These are phyloP conservation scores for Caracal caracal DNA, from an alignment of 2,113 vertebrate genomes.

Conservation along the genomic window DNA sequence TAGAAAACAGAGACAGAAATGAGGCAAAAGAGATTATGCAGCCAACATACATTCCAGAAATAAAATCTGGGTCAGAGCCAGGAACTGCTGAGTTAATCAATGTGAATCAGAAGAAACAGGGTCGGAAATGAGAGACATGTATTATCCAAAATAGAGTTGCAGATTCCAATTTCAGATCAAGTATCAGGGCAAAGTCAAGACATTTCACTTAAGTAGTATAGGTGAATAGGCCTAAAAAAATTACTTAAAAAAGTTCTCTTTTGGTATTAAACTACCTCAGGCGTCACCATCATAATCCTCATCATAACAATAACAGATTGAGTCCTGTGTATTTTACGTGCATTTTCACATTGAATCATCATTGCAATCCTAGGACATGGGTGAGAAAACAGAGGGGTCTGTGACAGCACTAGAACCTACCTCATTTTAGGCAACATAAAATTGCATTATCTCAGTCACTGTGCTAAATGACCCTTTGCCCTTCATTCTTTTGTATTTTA, in stretches of 20 bases:
- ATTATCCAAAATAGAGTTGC: constrained; percentile 43
- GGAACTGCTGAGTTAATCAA: constrained; percentile 42
- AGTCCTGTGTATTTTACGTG: background rate
- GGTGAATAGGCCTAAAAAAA: background rate
- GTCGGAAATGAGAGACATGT: constrained; percentile 26
- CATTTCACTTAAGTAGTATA: background rate
- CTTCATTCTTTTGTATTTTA: constrained; percentile 13
- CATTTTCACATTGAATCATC: background rate
- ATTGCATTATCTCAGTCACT: background rate
- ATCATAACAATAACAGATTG: background rate
- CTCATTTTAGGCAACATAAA: background rate
- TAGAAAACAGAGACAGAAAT: background rate
- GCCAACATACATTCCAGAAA: constrained; percentile 66
- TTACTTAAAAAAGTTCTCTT: background rate
- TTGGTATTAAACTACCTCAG: background rate
- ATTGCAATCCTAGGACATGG: background rate
- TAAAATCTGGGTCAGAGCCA: constrained; percentile 65
- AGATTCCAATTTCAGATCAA: background rate
- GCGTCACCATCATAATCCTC: background rate
- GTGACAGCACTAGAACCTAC: background rate
- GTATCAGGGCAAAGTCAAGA: background rate
- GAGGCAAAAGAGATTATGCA: constrained; percentile 28
- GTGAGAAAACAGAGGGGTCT: background rate
- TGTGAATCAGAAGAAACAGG: constrained; percentile 57
- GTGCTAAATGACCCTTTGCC: background rate